Base-by-base conservation (phyloP, 2,797 vertebrate species). In the Gobio occitaniae region DNA sequence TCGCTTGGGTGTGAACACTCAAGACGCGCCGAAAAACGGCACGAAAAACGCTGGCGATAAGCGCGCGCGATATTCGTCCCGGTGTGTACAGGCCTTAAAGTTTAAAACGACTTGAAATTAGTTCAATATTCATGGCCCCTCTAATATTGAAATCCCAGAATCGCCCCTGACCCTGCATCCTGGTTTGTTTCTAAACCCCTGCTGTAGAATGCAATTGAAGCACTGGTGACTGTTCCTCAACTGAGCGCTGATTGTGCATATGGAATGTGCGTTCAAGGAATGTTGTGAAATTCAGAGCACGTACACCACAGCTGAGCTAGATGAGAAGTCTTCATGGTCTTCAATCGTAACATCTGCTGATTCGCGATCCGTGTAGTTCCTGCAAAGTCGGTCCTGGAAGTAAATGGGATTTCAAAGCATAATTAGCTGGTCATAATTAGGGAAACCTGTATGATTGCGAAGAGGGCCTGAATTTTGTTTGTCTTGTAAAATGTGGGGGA, bases 251-350 rank as follows among this genome's bases (percentile, higher is more conserved):
- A 36, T 66, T 79, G 44, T 68, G 47, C 29, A 1, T 47, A 52
- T 65, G 61, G 82, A 76, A 76, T 83, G 71, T 56, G 61, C 72
- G 13, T 52, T 83, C 48, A 68, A 77, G 82, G 48, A 83, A 83
- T 76, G 61, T 41, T 76, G 66, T 10, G 65, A 59, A 29, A 52
- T 47, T 8, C 17, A 54, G 72, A 66, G 72, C 82, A 76, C 9
- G 3, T 68, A 44, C 47, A 17, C 15, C 52, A 44, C 1, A 1
- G 29, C 36, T 74, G n/a, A 74, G n/a, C 38, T 59, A 47, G 54
- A 61, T 29, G 11, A 13, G 59, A 38, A 10, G n/a, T 82, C 69
- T 61, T 7, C 3, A 3, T 10, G 3, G 17, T 11, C 52, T 5
- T 59, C 41, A 16, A 19, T 72, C 6, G 12, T 61, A 82, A 72